Conservation (phyloP, 1,140 invertebrate genomes). For the Cardiocondyla obscurior region DNA sequence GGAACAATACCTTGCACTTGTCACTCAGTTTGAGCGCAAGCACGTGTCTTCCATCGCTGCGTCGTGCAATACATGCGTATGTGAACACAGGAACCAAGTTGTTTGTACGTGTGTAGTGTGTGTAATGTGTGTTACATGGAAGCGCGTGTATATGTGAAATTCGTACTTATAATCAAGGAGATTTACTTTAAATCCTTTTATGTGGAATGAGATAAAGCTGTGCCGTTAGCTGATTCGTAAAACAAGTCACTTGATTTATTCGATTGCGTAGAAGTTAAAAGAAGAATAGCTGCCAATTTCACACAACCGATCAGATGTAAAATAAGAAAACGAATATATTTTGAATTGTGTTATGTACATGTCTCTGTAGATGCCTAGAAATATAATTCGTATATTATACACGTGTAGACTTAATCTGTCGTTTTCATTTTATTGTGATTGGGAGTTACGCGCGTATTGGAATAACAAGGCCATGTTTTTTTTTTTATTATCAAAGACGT, state of each 20-base stretch:
- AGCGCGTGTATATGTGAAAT: neutral
- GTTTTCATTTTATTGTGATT: slow-evolving; percentile 9
- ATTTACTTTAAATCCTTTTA: neutral
- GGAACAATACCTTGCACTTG: slow-evolving; percentile 86
- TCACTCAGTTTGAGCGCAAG: slow-evolving; percentile 86
- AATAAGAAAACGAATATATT: slow-evolving; percentile 15
- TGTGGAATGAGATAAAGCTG: slow-evolving; percentile 27
- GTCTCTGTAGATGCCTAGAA: slow-evolving; percentile 38
- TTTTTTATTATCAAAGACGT: slow-evolving; percentile 76
- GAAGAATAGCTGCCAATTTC: slow-evolving; percentile 4
- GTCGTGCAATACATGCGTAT: slow-evolving; percentile 81
- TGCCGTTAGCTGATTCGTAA: neutral
- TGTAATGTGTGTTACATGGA: neutral
- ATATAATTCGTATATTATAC: slow-evolving; percentile 42
- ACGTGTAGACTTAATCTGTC: slow-evolving; percentile 31
- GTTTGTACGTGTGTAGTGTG: slow-evolving; percentile 34
- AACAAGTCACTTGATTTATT: neutral
- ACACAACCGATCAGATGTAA: neutral
- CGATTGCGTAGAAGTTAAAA: neutral
- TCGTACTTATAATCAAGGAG: neutral
- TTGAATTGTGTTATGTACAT: slow-evolving; percentile 25
- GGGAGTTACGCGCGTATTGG: slow-evolving; percentile 65
- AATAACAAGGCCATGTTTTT: slow-evolving; percentile 79
- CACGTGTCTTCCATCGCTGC: slow-evolving; percentile 84
- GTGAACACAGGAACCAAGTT: slow-evolving; percentile 85